Evolutionary conservation across 2,888 invertebrate species (phyloP), one percentile per base, ranked within the genome.

Genomic region (Himalopsyche kuldschensis): DNA sequence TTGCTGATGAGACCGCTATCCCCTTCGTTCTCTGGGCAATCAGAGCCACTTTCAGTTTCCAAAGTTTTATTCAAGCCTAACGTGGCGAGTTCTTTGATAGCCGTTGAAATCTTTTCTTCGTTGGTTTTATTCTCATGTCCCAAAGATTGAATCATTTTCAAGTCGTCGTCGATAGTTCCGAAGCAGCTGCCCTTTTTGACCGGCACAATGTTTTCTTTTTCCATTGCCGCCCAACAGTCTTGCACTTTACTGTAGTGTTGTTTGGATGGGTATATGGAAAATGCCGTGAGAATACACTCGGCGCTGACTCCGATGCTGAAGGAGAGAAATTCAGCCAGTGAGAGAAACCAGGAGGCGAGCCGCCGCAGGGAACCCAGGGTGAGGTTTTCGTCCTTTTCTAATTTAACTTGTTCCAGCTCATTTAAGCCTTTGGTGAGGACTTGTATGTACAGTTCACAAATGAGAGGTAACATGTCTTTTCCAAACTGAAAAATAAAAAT

Each of bases 351-450:
- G 84, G 89, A 88, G 6, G 94, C 91, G 4, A 94, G 91, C 35
- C 89, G 90, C 88, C 92, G 89, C 88, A 91, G 91, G 87, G 92
- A 89, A n/a, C 89, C 86, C 6, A 94, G 91, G 27, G 93, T 93
- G 24, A 93, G 93, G 0, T 92, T 90, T 87, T 92, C 93, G 88
- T 84, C 90, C 88, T 86, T 92, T 91, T 88, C 93, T 88, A 91
- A 87, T 88, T 91, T 95, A 92, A 89, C 94, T 90, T 88, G 92
- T 90, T 96, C 95, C 88, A 96, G 88, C 88, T 94, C 94, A 88
- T 96, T 96, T 93, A 96, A 94, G 87, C 96, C 96, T 15, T 94
- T 93, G 5, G 95, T 95, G 87, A 96, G 91, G 3, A 95, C 95
- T 83, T 95, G 92, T 80, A 96, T 94, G 88, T 94, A 95, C 87